Percentiles rank a stretch among this genome's conserved stretches.
Evolutionary conservation across 2,113 vertebrate species (phyloP).

Genomic region (Chaetodon auriga): DNA sequence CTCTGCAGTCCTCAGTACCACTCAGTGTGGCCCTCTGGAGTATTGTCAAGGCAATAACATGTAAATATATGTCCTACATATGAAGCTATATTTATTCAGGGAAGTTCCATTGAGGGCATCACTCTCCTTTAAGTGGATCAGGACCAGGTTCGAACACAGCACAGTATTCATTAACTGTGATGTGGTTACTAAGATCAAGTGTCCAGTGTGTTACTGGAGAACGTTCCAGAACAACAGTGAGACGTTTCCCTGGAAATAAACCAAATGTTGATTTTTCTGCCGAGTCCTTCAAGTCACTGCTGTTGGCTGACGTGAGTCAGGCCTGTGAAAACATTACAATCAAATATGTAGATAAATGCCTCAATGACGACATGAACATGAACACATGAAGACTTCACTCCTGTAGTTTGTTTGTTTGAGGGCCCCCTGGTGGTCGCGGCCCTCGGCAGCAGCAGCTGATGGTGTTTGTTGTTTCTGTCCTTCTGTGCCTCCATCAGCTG

Average conservation of each 20-base stretch:
- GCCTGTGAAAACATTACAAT: background rate
- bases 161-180: too few species aligned
- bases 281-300: background rate
- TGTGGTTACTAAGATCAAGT: too few species aligned
- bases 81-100: background rate
- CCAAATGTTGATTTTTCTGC: too few species aligned
- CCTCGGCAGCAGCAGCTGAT: background rate
- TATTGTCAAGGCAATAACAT: background rate
- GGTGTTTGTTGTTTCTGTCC: background rate
- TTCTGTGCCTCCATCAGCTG: background rate
- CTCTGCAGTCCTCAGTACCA: background rate
- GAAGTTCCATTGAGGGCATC: too few species aligned
- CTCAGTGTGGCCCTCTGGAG: background rate
- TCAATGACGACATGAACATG: too few species aligned
- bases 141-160: too few species aligned
- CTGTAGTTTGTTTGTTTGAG: background rate
- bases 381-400: background rate
- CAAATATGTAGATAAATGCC: too few species aligned
- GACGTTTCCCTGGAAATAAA: too few species aligned
- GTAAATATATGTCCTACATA: background rate
- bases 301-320: background rate
- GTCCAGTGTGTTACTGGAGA: too few species aligned
- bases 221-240: too few species aligned
- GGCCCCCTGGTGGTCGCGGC: background rate
- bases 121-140: too few species aligned